Base-by-base conservation (phyloP, 2,888 invertebrate genomes). In the Scaptomyza flava region DNA sequence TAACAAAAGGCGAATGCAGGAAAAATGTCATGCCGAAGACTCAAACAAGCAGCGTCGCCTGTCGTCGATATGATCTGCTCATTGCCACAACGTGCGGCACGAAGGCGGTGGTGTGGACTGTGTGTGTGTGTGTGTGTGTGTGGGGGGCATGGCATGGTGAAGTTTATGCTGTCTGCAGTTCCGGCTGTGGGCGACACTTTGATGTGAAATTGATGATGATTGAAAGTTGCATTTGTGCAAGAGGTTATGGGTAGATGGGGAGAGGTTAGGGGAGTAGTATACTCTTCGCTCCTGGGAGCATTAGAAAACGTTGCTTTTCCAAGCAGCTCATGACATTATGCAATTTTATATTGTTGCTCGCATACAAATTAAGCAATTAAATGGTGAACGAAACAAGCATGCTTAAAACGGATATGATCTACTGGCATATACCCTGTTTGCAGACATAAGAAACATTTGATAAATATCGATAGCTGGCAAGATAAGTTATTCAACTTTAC, bases 141-240 rank as follows among this genome's bases (percentile, higher is more conserved):
- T 31, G 20, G 2, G 43, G 30, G 17, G 27, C 27, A 27, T 27
- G 27, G 20, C 38, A 23, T 41, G 48, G 36, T 30, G 14, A 20
- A 6, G 38, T 51, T 51, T 47, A 31, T 56, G 69, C 50, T 60
- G 70, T 77, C 74, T 81, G 69, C 68, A 68, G 70, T 77, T 80
- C 75, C 66, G 66, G 64, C 76, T 78, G 88, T 81, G 77, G 87
- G 90, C 86, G 90, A 90, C 88, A 87, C 89, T 90, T 90, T 91
- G 90, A 90, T 90, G 90, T 76, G 89, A 89, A 90, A 90, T 91
- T 90, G 90, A 90, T 91, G 90, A 91, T 91, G 91, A 91, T 91
- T 91, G 90, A 91, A 83, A 82, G 82, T 70, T 72, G 71, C 78
- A 84, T 68, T 63, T 63, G 57, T 30, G 50, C 41, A 17, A 38